Evolutionary conservation across 1,140 invertebrate genomes (phyloP), one percentile per base, ranked within the genome.

Genomic region (Sycobia sp.): DNA sequence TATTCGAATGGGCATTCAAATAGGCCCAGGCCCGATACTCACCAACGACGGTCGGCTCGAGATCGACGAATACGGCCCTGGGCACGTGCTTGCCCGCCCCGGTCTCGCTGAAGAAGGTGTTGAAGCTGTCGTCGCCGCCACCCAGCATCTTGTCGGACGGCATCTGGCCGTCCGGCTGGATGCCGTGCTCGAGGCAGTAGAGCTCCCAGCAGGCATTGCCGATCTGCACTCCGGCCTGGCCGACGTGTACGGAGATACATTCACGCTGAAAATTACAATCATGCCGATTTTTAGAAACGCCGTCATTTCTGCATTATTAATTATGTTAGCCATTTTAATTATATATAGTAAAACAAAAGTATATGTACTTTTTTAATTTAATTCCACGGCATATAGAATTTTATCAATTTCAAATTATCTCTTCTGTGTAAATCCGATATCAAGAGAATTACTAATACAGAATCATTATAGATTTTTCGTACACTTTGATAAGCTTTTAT

Each of bases 121-220:
- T 71, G 36, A 69, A 71, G 51, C 70, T 69, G 62, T 71, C 70
- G 25, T 71, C 68, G 4, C 67, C 67, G 3, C 69, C 67, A 36
- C 69, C 69, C 4, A 71, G 32, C 51, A 65, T 65, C 53, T 71
- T 71, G 34, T 69, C 70, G 0, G 78, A 77, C 18, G 80, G 79
- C 74, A 82, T 78, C 51, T 83, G 80, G 47, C 90, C 90, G 76
- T 91, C 87, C 16, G 86, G 83, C 69, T 88, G 86, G 77, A 95
- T 94, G 61, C 92, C 92, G 84, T 95, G 94, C 80, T 96, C 89
- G 61, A 89, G 79, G 71, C 87, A 86, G 74, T 89, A 92, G 1
- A 91, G 76, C 72, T 91, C 90, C 90, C 90, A 92, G 80, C 90
- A 91, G 69, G 89, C 88, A 75, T 91, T 91, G 53, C 88, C 88